These are phyloP conservation scores for Oophaga pumilio DNA, from an alignment of 2,113 vertebrate genomes.

Conservation along the genomic window DNA sequence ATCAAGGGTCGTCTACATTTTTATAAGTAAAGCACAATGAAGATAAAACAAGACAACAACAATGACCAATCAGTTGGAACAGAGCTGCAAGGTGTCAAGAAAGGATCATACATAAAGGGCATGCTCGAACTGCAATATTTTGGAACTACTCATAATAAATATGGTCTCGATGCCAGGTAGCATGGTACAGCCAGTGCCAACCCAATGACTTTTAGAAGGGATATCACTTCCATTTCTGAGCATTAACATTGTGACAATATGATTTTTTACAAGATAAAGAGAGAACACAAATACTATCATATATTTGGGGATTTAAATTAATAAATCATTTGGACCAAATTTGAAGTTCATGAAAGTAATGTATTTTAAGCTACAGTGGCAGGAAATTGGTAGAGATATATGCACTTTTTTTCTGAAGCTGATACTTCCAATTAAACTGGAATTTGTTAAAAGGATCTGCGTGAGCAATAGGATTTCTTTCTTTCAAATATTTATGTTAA, in stretches of 20 bases:
- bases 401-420: conserved; percentile 27
- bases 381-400: background rate
- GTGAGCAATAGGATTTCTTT: conserved; percentile 47
- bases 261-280: background rate
- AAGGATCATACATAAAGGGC: background rate
- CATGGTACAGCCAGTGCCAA: background rate
- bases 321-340: conserved; percentile 44
- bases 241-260: background rate
- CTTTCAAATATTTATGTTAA: conserved; percentile 25
- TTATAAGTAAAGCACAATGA: conserved; percentile 47
- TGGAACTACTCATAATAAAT: background rate
- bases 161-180: background rate
- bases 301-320: background rate
- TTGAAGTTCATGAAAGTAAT: background rate
- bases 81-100: background rate
- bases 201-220: background rate
- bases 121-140: background rate
- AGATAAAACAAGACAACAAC: background rate
- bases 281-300: background rate
- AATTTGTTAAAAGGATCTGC: background rate
- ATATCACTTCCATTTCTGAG: conserved; percentile 8
- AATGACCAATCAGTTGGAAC: background rate
- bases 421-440: background rate
- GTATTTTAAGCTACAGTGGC: background rate
- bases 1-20: conserved; percentile 10